Evolutionary conservation across 2,797 vertebrate genomes (phyloP).

Genomic region (Sparidentex hasta): DNA sequence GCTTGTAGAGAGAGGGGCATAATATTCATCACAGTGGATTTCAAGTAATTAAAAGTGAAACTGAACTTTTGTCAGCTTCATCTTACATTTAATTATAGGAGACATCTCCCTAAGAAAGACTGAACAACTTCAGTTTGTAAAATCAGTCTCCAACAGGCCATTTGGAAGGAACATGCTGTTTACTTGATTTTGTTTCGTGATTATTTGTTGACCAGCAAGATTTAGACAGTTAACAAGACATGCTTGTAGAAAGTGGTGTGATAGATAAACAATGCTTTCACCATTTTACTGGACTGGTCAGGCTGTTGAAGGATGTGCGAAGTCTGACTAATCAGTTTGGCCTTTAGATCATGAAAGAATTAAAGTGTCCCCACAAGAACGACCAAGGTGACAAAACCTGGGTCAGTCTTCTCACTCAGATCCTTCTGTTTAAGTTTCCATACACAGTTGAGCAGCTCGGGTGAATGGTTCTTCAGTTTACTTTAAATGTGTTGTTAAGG

Average conservation of each 20-base stretch:
- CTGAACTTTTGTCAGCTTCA: background rate
- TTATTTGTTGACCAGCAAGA: background rate
- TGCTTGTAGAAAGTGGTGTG: constrained; percentile 27
- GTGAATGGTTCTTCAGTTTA: background rate
- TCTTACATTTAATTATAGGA: background rate
- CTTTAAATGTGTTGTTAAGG: background rate
- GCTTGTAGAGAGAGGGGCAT: too few relatives aligned
- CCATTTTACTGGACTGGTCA: constrained; percentile 13
- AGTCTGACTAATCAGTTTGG: constrained; percentile 52
- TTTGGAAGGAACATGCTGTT: background rate
- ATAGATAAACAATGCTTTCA: constrained; percentile 45
- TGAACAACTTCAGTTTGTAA: background rate
- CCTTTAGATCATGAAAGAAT: constrained; percentile 51
- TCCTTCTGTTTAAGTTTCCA: background rate
- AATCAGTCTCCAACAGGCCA: background rate
- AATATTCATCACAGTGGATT: background rate
- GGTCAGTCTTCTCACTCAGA: background rate
- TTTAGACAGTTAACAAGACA: background rate
- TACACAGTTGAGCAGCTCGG: background rate
- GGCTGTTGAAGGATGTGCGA: constrained; percentile 53
- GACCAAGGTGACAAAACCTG: constrained; percentile 27
- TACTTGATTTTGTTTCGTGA: background rate
- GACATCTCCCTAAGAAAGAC: too few relatives aligned
- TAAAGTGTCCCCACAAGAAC: constrained; percentile 7
- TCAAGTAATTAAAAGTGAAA: background rate